Percentiles rank a stretch among this genome's conserved stretches.
phyloP scores from a whole-genome alignment of 2,888 invertebrate genomes.

The Xanthostigma xanthostigma region DNA sequence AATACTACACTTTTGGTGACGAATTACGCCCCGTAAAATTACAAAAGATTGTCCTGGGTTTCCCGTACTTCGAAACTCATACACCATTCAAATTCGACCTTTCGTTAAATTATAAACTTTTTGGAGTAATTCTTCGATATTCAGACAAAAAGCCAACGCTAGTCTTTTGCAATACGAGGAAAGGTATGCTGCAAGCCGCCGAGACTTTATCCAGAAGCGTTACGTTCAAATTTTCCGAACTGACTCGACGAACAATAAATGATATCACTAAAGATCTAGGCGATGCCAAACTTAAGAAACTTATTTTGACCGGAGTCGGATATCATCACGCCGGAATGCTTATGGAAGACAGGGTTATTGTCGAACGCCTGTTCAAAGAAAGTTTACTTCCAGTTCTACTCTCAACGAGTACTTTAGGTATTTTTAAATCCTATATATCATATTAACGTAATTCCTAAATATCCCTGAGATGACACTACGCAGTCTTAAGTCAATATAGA shows the following conservation, averaged over 20 bases:
- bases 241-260: conserved; percentile 30
- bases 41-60: conserved; percentile 58
- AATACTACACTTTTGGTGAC: conserved; percentile 48
- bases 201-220: conserved; percentile 50
- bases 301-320: conserved; percentile 49
- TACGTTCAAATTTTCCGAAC: conserved; percentile 17
- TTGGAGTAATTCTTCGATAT: conserved; percentile 49
- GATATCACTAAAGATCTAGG: conserved; percentile 22
- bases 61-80: conserved; percentile 36
- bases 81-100: conserved; percentile 63
- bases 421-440: too few species aligned
- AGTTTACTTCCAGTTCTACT: conserved; percentile 53
- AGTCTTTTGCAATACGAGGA: conserved; percentile 66
- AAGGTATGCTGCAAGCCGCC: conserved; percentile 36
- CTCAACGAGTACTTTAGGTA: conserved; percentile 51
- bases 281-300: conserved; percentile 27
- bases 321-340: conserved; percentile 68
- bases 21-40: conserved; percentile 58
- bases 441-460: too few species aligned
- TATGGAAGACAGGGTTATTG: conserved; percentile 41
- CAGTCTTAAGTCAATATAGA: too few species aligned
- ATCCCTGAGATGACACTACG: too few species aligned
- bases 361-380: conserved; percentile 51
- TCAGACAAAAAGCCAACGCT: conserved; percentile 58
- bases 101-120: conserved; percentile 58